Base-by-base conservation (phyloP, 2,113 vertebrate species). In the Dicaeum eximium region DNA sequence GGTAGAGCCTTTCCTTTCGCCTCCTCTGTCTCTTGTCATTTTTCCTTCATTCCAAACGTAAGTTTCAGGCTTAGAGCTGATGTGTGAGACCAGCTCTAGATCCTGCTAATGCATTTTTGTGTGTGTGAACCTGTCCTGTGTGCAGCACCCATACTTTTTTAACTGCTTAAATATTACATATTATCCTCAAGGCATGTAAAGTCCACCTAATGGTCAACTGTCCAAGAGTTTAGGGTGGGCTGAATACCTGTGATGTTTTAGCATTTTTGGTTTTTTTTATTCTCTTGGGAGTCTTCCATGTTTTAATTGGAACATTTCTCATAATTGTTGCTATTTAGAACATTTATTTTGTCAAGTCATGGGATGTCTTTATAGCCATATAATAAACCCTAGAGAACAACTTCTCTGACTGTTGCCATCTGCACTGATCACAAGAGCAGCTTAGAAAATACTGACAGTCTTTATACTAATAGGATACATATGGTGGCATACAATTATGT, bases 301-400 rank as follows among this genome's bases (percentile, higher is more conserved):
- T 88, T 97, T 97, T 97, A 98, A 97, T 97, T 97, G 97, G 87
- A 96, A 58, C 89, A 91, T 97, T 97, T 97, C 96, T 95, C 97
- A 97, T 98, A 97, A 98, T 98, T 97, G 94, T 96, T 96, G 93
- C 96, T 96, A 95, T 98, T 98, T 96, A 98, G 92, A 91, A 95
- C 62, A 7, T 98, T 98, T 97, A 97, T 96, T 97, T 97, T 98
- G 97, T 98, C 97, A 98, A 97, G 96, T 96, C 96, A 80, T 66
- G 75, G 91, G 92, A 97, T 97, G 96, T 97, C 97, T 98, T 98
- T 98, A 98, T 98, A 96, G 97, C 95, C 83, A 58, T 96, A 96
- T 97, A 98, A 98, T 98, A 97, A 98, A 96, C 98, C 97, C 97
- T 95, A 56, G 98, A 98, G 97, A 98, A 97, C 97, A 96, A 97